Evolutionary conservation across 2,113 vertebrate genomes (phyloP).

Genomic region (Tringa solitaria): DNA sequence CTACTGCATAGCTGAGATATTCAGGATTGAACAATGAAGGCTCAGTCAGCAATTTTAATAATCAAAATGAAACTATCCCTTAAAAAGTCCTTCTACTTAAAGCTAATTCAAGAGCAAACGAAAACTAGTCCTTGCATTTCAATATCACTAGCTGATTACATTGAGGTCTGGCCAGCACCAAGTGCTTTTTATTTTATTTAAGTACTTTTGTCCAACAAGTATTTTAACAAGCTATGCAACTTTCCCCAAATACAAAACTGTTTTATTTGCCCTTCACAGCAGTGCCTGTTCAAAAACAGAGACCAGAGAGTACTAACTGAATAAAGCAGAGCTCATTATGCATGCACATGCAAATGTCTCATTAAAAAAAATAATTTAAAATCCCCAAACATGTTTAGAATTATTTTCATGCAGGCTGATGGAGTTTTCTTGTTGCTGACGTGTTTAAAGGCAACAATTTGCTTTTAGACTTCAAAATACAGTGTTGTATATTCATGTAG

Average conservation of each 20-base stretch:
- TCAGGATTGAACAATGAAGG: not conserved
- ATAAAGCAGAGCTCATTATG: not conserved
- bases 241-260: not conserved
- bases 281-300: not conserved
- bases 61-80: not conserved
- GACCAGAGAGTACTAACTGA: not conserved
- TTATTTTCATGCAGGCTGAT: not conserved
- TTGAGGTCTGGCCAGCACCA: not conserved
- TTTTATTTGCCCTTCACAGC: not conserved
- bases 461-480: not conserved
- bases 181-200: slow-evolving; percentile 14
- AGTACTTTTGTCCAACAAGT: not conserved
- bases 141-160: not conserved
- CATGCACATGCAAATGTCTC: not conserved
- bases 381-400: not conserved
- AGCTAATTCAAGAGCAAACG: not conserved
- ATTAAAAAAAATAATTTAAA: not conserved
- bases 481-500: not conserved
- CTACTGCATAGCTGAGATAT: not conserved
- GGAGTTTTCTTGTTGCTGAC: not conserved
- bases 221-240: not conserved
- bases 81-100: slow-evolving; percentile 11
- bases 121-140: slow-evolving; percentile 27
- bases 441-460: not conserved
- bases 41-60: slow-evolving; percentile 12